Base-by-base conservation (phyloP, 2,888 invertebrate species). In the Oscheius onirici region DNA sequence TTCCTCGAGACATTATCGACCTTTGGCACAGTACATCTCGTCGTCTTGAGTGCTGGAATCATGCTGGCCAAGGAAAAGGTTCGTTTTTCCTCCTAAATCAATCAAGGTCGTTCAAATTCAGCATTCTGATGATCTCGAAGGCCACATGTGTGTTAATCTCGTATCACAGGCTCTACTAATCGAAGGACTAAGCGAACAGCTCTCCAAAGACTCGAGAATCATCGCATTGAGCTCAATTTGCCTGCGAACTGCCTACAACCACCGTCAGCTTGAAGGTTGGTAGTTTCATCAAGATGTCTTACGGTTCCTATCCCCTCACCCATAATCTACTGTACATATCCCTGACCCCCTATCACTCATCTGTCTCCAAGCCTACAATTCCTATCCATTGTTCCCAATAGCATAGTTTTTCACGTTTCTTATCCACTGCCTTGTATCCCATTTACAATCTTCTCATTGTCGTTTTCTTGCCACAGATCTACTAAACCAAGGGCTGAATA, bases 11-110 rank as follows among this genome's bases (percentile, higher is more conserved):
- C 26, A 24, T 54, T 43, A 1, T 2, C 17, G 40, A 26, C 13
- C 34, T 49, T 24, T 0, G 63, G 49, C 26, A 34, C 46, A 26
- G 24, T 69, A 15, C 46, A 69, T 60, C 43, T 70, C 13, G 63
- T 70, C 20, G n/a, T 70, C 6, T 26, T 70, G 1, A 24, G 63
- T 63, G 70, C 70, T 15, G 70, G 70, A 34, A 41, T 63, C 1
- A 70, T 70, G 70, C 28, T 70, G 13, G 70, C 52, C 34, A 15
- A 28, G 24, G 70, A 70, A 41, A 61, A 63, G 54, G 70, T 70
- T 49, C 5, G 46, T 22, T 2, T 24, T 34, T 34, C 34, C 5
- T 8, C 5, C 8, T 34, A 3, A 34, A 34, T 46, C 28, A n/a
- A 20, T 58, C 15, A 15, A 57, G 15, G 5, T 57, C 3, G 28